These are phyloP conservation scores for Brachypteracias leptosomus DNA, from an alignment of 2,113 vertebrate species.

Conservation along the genomic window DNA sequence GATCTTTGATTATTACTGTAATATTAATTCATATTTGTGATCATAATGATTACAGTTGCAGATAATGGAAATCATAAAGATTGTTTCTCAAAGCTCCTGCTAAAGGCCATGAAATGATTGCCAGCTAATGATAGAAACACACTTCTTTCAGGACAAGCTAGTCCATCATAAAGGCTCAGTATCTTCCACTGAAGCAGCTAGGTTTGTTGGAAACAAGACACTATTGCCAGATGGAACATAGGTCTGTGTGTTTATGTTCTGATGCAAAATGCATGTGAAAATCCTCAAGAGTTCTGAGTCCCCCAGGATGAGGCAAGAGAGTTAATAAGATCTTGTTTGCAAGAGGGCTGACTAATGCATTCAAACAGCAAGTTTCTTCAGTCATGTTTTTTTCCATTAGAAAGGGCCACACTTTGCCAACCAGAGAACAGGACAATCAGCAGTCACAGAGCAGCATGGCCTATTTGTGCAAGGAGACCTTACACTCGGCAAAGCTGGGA, in stretches of 20 bases:
- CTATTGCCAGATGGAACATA: conserved; percentile 12
- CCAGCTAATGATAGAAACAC: background rate
- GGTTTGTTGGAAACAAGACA: background rate
- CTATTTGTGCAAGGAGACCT: background rate
- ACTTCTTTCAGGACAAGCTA: background rate
- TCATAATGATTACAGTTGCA: background rate
- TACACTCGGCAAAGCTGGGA: background rate
- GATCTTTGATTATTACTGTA: background rate
- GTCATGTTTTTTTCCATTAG: background rate
- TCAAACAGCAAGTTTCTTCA: background rate
- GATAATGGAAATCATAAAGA: background rate
- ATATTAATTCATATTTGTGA: background rate
- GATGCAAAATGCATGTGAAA: background rate
- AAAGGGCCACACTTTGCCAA: background rate
- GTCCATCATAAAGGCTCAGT: background rate
- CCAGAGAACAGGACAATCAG: background rate
- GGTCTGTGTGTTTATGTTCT: background rate
- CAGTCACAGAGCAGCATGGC: background rate
- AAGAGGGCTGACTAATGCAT: background rate
- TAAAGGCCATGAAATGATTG: background rate
- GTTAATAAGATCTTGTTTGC: background rate
- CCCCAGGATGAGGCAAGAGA: background rate
- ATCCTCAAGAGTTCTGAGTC: background rate
- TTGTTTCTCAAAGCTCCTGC: background rate
- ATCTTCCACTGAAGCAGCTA: background rate